Evolutionary conservation across 1,140 invertebrate genomes (phyloP), one percentile per base, ranked within the genome.

Genomic region (Hyles vespertilio): DNA sequence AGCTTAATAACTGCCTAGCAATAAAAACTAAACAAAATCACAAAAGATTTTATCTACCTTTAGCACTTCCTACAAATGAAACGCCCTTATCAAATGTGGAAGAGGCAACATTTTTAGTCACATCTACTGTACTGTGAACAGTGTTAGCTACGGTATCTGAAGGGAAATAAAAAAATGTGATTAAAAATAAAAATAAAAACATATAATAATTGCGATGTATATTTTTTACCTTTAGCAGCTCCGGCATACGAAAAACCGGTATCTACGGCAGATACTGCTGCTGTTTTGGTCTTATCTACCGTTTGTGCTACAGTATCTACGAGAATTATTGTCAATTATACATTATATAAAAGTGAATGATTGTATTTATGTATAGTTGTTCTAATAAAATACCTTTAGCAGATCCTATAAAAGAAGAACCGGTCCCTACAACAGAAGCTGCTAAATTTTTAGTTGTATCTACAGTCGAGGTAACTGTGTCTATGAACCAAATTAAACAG

Each of bases 81-180:
- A 69, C 58, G 22, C 81, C 63, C 58, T 79, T 84, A 34, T 82
- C 81, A 61, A 72, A 69, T 45, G 74, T 74, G 5, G 68, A 70
- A 36, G 69, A 53, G 48, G 79, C 75, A 11, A 77, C 69, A 63
- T 75, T 79, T 67, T 84, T 85, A 49, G 74, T 86, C 1, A 67
- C 72, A 60, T 82, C 80, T 63, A 85, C 70, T 12, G 75, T 73
- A 9, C 59, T 58, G 36, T 67, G 63, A n/a, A 73, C 58, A 22
- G 71, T 73, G 47, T 65, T 67, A 45, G 59, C 59, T 51, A 70
- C 57, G 9, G 66, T 59, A 34, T 66, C 67, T 65, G 63, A 45
- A 58, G 10, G 47, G 33, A 58, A 54, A 50, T 5, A 50, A 10
- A 11, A 48, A n/a, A 7, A 48, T 48, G n/a, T 11, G n/a, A 11